phyloP scores from a whole-genome alignment of 2,888 invertebrate species.

The Allolobophora icterica region DNA sequence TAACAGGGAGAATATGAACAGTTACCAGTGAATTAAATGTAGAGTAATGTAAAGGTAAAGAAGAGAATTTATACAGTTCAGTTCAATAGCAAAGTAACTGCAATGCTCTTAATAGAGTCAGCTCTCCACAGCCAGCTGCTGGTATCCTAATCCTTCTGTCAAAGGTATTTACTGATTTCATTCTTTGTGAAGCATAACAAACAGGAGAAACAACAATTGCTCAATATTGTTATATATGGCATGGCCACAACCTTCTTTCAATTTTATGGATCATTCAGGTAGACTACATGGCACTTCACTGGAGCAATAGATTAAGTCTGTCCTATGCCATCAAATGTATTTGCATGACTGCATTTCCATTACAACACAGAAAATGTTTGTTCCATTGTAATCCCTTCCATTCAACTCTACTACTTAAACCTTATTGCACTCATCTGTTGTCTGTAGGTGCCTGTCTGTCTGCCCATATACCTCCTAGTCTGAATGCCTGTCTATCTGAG shows the following conservation, averaged over 20 bases:
- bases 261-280: not conserved
- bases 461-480: no score
- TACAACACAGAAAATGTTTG: not conserved
- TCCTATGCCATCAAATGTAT: not conserved
- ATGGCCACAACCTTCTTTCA: not conserved
- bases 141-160: not conserved
- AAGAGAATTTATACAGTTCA: not conserved
- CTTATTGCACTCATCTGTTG: not conserved
- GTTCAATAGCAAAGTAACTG: not conserved
- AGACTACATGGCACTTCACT: no score
- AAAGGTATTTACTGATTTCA: not conserved
- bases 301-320: not conserved
- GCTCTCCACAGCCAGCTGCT: not conserved
- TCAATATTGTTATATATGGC: not conserved
- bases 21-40: no score
- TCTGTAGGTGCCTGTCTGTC: not conserved
- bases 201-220: not conserved
- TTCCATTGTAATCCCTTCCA: not conserved
- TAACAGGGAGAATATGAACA: no score
- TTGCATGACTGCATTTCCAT: not conserved
- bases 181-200: not conserved
- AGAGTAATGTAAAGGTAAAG: not conserved
- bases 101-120: not conserved
- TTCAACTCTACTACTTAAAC: not conserved
- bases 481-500: no score